Conservation (phyloP, 23 tunicate genomes). For the Diplosoma virens region DNA sequence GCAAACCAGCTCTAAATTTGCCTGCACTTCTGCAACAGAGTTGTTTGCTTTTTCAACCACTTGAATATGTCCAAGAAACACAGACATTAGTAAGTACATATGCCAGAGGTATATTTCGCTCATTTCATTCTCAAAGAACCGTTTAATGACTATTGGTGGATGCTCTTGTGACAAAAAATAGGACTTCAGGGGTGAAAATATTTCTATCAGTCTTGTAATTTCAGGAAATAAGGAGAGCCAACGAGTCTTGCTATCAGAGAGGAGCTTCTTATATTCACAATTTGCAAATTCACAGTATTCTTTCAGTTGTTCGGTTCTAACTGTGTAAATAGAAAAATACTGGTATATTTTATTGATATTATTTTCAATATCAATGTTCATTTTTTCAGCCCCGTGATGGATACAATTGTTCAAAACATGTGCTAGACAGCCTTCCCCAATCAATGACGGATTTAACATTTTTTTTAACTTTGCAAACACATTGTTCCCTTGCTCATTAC, state of each 20-base stretch:
- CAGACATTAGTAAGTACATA: constrained; percentile 17
- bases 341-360: constrained; percentile 12
- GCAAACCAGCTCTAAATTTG: constrained; percentile 24
- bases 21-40: constrained; percentile 21
- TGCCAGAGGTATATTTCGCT: constrained; percentile 24
- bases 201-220: constrained; percentile 27
- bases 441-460: neutral
- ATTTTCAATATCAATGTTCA: constrained; percentile 24
- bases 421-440: constrained; percentile 19
- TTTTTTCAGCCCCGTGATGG: constrained; percentile 26
- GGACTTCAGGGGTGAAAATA: constrained; percentile 29
- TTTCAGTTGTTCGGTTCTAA: no score
- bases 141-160: constrained; percentile 16
- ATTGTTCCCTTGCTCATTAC: constrained; percentile 29
- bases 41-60: constrained; percentile 27
- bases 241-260: constrained; percentile 31
- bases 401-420: constrained; percentile 6
- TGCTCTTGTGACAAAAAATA: constrained; percentile 18
- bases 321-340: constrained; percentile 23
- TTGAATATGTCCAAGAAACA: constrained; percentile 25
- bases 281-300: constrained; percentile 29
- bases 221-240: constrained; percentile 41
- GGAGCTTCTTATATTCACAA: constrained; percentile 11
- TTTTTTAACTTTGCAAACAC: constrained; percentile 23
- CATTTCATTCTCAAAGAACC: constrained; percentile 28